Conservation (phyloP, 2,888 invertebrate genomes). For the Chrysotoxum bicinctum region DNA sequence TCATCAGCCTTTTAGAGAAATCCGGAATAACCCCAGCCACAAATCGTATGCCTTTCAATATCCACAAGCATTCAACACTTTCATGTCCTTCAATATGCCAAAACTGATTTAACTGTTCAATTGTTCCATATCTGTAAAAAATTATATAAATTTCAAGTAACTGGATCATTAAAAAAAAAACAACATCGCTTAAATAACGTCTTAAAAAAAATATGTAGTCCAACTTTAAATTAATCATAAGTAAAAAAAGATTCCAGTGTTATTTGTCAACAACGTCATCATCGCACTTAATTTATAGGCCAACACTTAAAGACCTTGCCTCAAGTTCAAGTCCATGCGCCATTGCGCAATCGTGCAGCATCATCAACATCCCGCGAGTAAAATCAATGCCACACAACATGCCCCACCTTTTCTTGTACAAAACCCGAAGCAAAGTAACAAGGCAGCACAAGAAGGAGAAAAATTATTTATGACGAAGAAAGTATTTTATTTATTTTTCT, state of each 20-base stretch:
- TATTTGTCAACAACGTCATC: slow-evolving; percentile 47
- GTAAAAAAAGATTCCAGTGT: background rate
- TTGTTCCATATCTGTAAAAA: slow-evolving; percentile 16
- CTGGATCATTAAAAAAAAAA: slow-evolving; percentile 8
- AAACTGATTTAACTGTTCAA: slow-evolving; percentile 17
- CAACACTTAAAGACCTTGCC: slow-evolving; percentile 47
- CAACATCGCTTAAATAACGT: background rate
- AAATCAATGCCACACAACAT: slow-evolving; percentile 3
- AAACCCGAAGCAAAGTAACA: background rate
- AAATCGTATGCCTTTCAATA: slow-evolving; percentile 27
- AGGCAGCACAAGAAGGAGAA: slow-evolving; percentile 1
- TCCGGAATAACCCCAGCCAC: slow-evolving; percentile 2
- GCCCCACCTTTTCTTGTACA: background rate
- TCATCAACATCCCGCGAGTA: background rate
- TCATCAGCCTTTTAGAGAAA: slow-evolving; percentile 9
- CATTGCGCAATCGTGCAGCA: slow-evolving; percentile 59
- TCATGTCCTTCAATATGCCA: slow-evolving; percentile 12
- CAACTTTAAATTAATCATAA: slow-evolving; percentile 6
- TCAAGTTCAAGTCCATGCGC: slow-evolving; percentile 58
- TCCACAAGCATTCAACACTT: background rate
- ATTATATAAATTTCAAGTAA: background rate
- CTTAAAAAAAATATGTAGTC: slow-evolving; percentile 6
- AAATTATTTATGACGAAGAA: slow-evolving; percentile 48
- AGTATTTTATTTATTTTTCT: slow-evolving; percentile 29
- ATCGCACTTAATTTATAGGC: slow-evolving; percentile 20